phyloP scores from a whole-genome alignment of 2,888 invertebrate genomes.

The Cataglyphis livida region DNA sequence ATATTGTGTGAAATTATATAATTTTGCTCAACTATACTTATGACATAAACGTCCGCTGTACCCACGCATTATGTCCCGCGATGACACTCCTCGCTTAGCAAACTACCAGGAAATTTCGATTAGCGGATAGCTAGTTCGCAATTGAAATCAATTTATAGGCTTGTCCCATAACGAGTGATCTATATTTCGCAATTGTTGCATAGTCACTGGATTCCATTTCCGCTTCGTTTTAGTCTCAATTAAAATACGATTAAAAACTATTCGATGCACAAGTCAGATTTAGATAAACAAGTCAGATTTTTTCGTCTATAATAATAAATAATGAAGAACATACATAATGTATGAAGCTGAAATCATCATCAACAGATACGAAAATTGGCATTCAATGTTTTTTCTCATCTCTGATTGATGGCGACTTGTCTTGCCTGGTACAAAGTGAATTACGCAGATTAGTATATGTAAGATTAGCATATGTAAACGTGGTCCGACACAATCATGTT shows the following conservation, averaged over 20 bases:
- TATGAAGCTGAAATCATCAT: conserved; percentile 17
- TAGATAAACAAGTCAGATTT: not conserved
- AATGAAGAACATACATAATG: conserved; percentile 3
- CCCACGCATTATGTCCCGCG: conserved; percentile 37
- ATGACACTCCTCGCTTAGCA: conserved; percentile 35
- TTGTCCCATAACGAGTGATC: conserved; percentile 9
- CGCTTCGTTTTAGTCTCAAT: conserved; percentile 15
- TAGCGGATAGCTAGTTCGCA: conserved; percentile 43
- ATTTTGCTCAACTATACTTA: conserved; percentile 24
- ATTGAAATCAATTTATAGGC: conserved; percentile 40
- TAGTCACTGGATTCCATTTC: not conserved
- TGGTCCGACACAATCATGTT: not conserved
- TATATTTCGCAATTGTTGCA: not conserved
- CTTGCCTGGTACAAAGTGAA: conserved; percentile 55
- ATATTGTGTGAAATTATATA: conserved; percentile 38
- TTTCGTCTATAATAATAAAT: not conserved
- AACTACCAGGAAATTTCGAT: conserved; percentile 51
- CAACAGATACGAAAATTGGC: not conserved
- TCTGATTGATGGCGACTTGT: conserved; percentile 36
- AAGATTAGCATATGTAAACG: conserved; percentile 46
- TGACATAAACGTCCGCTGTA: conserved; percentile 39
- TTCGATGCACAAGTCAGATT: not conserved
- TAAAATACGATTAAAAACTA: conserved; percentile 18
- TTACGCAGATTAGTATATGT: not conserved
- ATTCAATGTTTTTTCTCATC: conserved; percentile 26